Conservation (phyloP, 2,113 vertebrate genomes). For the Motacilla tschutschensis region DNA sequence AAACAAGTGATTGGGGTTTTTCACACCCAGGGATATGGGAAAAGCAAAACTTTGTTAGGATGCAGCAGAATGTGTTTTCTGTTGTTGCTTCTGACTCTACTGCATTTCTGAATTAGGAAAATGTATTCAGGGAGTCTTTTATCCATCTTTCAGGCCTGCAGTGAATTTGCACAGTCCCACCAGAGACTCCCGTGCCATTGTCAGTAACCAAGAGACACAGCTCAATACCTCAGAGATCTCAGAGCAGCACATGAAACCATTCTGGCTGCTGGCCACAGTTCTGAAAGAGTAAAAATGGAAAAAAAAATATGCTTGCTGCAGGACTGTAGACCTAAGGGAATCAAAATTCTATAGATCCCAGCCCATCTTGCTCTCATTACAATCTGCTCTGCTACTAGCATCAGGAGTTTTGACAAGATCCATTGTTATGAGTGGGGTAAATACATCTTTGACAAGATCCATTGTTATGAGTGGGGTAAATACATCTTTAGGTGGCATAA, state of each 20-base stretch:
- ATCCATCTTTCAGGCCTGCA: neutral
- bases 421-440: neutral
- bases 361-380: slow-evolving; percentile 3
- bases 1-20: too few relatives aligned
- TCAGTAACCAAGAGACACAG: neutral
- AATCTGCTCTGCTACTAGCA: neutral
- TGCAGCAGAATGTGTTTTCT: neutral
- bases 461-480: neutral
- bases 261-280: neutral
- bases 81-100: neutral
- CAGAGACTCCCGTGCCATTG: neutral
- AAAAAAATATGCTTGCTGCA: neutral
- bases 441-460: slow-evolving; percentile 6
- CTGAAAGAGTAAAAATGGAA: slow-evolving; percentile 10
- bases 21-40: neutral
- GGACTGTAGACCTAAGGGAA: slow-evolving; percentile 13
- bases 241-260: neutral
- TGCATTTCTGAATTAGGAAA: neutral
- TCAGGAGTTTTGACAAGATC: slow-evolving; percentile 8
- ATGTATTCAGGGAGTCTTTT: neutral
- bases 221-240: neutral
- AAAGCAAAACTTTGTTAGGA: neutral
- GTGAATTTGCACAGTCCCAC: neutral
- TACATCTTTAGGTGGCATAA: neutral
- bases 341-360: slow-evolving; percentile 41